phyloP scores from a whole-genome alignment of 2,888 invertebrate species.

The Odontocerum albicorne region DNA sequence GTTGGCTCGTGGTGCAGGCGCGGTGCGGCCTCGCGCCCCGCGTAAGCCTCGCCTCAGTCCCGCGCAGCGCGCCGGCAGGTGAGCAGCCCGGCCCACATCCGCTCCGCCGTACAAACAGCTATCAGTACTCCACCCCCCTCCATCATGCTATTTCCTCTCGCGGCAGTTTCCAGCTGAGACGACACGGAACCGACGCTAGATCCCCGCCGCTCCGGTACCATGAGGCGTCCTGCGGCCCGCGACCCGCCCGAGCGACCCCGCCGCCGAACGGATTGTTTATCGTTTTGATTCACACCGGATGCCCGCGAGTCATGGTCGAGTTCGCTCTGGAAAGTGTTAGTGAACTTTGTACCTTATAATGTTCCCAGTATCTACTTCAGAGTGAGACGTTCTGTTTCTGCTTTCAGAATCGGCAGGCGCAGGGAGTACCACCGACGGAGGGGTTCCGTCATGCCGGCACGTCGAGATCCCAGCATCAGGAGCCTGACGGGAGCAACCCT shows the following conservation, averaged over 20 bases:
- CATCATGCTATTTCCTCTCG: constrained; percentile 2
- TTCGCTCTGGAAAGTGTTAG: constrained; percentile 44
- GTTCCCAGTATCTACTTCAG: neutral
- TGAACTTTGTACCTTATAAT: constrained; percentile 24
- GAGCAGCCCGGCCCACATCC: neutral
- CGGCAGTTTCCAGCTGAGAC: constrained; percentile 6
- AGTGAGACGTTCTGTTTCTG: constrained; percentile 15
- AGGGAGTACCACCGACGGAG: constrained; percentile 23
- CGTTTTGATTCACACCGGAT: constrained; percentile 27
- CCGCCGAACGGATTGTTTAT: constrained; percentile 3
- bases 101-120: neutral
- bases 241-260: neutral
- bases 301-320: constrained; percentile 41
- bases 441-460: constrained; percentile 32
- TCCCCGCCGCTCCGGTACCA: constrained; percentile 4
- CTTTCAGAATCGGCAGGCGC: constrained; percentile 31
- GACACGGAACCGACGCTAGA: neutral
- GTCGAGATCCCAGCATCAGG: constrained; percentile 39
- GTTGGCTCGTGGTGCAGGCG: constrained; percentile 14
- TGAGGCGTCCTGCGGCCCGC: constrained; percentile 11
- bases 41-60: neutral
- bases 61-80: constrained; percentile 1
- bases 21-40: constrained; percentile 6
- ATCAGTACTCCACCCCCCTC: no score
- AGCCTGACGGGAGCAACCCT: constrained; percentile 50